Evolutionary conservation across 2,113 vertebrate genomes (phyloP), one percentile per base, ranked within the genome.

Genomic region (Cardinalis cardinalis): DNA sequence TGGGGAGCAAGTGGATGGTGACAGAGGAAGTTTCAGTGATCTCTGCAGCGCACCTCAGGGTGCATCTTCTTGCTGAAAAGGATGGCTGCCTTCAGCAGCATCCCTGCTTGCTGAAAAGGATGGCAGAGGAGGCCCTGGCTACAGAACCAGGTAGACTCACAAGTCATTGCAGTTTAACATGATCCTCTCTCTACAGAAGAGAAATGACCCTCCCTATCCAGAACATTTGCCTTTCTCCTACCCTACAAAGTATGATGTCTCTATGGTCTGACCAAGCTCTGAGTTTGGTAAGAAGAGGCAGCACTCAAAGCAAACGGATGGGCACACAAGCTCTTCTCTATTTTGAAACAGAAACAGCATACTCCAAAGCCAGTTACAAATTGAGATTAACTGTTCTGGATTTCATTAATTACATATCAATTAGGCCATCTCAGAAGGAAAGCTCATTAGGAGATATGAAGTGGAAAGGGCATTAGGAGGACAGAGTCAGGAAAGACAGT

Each of bases 131-230:
- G n/a, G 31, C 18, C 3, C 3, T 53, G 48, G 34, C 68, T 61
- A 81, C 36, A 41, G 43, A 52, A 74, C 25, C 29, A 25, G 29
- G 28, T 48, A 31, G 36, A 69, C 26, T 46, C 64, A 73, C 43
- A 69, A 43, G 17, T 80, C 24, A 55, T 59, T 13, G 2, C 32
- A 46, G 14, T 12, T 82, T 68, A 60, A 70, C 14, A 18, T 56
- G 68, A 46, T 53, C 6, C 48, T 6, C 18, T 56, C 41, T 69
- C 52, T 40, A 65, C 6, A 44, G 31, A 63, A 63, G 15, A 86
- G 36, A 49, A 75, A 53, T 1, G 0, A 31, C 0, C 1, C 10
- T 51, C 21, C 6, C 7, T 7, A 7, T 12, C 20, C 36, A 71
- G 38, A 64, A 21, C 1, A 59, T 56, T 51, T 73, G 60, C 49